These are phyloP conservation scores for Chloebia gouldiae DNA, from an alignment of 2,113 vertebrate genomes.

Conservation along the genomic window DNA sequence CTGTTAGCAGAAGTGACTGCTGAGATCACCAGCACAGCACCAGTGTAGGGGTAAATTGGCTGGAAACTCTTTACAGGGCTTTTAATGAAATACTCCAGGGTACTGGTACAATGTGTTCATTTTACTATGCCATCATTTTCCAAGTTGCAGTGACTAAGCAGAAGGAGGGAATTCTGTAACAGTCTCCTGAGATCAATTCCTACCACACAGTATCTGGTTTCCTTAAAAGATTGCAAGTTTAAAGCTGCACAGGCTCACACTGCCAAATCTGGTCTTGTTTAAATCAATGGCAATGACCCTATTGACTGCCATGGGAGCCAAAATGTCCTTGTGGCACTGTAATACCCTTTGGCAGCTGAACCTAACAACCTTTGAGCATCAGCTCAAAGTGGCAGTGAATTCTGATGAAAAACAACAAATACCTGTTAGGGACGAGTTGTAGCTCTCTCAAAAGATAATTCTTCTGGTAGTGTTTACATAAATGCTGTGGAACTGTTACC, in stretches of 20 bases:
- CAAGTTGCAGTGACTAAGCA: neutral
- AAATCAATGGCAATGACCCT: neutral
- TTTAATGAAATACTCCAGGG: neutral
- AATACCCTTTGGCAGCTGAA: neutral
- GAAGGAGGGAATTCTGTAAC: neutral
- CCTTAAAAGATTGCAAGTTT: neutral
- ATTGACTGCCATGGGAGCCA: neutral
- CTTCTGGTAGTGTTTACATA: neutral
- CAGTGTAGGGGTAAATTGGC: neutral
- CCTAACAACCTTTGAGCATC: neutral
- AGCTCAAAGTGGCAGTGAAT: neutral
- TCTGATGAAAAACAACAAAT: neutral
- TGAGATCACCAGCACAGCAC: neutral
- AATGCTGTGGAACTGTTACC: neutral
- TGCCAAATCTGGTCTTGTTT: neutral
- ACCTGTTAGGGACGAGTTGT: neutral
- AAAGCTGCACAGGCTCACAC: neutral
- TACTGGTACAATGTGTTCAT: neutral
- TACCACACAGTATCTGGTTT: neutral
- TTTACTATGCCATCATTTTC: neutral
- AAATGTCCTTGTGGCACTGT: neutral
- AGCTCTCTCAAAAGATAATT: neutral
- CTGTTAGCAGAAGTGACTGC: neutral
- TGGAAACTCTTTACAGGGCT: neutral
- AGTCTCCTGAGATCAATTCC: neutral